Evolutionary conservation across 1,140 invertebrate genomes (phyloP).

Genomic region (Camponotus pennsylvanicus): DNA sequence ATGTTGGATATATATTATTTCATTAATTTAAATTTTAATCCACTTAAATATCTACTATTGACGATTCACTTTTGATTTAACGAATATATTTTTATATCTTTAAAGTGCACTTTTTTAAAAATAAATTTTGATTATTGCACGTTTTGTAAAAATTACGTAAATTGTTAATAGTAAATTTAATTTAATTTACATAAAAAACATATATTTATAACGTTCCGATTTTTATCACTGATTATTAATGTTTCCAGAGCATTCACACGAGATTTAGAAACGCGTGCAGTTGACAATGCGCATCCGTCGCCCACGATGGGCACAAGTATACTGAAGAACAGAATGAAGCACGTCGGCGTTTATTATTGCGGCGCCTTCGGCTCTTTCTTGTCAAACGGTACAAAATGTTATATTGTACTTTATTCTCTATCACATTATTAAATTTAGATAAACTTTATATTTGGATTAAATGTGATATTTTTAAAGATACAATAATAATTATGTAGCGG

Average conservation of each 20-base stretch:
- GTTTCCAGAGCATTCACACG: constrained; percentile 22
- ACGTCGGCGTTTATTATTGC: constrained; percentile 57
- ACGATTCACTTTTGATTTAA: neutral
- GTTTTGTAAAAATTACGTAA: neutral
- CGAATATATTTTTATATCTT: neutral
- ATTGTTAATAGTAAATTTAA: neutral
- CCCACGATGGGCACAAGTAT: constrained; percentile 72
- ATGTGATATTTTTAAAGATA: neutral
- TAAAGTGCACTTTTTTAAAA: constrained; percentile 3
- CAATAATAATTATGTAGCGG: neutral
- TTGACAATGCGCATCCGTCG: constrained; percentile 60
- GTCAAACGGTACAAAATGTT: constrained; percentile 13
- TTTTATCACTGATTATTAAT: constrained; percentile 25
- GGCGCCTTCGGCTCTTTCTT: constrained; percentile 58
- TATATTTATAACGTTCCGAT: neutral
- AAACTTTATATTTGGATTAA: neutral
- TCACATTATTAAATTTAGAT: neutral
- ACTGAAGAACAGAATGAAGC: constrained; percentile 69
- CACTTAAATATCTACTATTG: neutral
- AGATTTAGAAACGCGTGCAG: neutral
- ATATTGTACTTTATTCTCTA: neutral
- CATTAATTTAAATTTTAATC: constrained; percentile 17
- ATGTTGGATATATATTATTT: neutral
- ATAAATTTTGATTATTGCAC: neutral
- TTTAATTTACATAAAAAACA: neutral